phyloP scores from a whole-genome alignment of 2,113 vertebrate species.

The Serilophus lunatus region DNA sequence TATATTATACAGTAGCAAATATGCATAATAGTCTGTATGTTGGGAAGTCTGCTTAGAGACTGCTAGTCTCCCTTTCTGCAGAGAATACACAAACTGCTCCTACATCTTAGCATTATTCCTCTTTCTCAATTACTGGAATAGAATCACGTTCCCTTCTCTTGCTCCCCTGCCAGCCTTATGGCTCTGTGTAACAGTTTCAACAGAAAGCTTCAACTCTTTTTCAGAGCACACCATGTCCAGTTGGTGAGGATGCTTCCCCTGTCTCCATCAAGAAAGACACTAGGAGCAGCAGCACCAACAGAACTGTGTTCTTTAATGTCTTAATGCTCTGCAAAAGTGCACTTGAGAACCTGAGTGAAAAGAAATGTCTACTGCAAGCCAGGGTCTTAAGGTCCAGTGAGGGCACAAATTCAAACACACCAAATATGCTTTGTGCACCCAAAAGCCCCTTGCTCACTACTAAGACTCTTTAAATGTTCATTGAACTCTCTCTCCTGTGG shows the following conservation, averaged over 20 bases:
- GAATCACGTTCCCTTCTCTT: not conserved
- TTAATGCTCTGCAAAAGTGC: not conserved
- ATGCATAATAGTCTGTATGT: not conserved
- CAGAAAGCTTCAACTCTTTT: not conserved
- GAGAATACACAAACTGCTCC: not conserved
- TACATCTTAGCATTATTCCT: not conserved
- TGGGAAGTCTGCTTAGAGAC: not conserved
- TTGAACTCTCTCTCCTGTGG: not conserved
- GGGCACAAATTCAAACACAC: not conserved
- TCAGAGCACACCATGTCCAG: not conserved
- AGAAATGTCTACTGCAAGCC: not conserved
- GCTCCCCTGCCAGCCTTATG: not conserved
- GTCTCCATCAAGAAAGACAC: not conserved
- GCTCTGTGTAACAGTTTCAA: not conserved
- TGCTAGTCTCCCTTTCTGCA: not conserved
- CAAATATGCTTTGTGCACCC: not conserved
- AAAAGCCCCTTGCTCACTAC: not conserved
- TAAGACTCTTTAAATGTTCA: not conserved
- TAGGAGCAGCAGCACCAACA: not conserved
- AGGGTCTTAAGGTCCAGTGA: not conserved
- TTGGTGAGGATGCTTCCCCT: not conserved
- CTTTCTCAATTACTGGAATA: not conserved
- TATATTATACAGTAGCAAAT: not conserved
- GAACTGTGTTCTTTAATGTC: not conserved
- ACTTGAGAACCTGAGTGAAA: rapidly evolving